Conservation (phyloP, 2,113 vertebrate species). For the Sinocyclocheilus maitianheensis region DNA sequence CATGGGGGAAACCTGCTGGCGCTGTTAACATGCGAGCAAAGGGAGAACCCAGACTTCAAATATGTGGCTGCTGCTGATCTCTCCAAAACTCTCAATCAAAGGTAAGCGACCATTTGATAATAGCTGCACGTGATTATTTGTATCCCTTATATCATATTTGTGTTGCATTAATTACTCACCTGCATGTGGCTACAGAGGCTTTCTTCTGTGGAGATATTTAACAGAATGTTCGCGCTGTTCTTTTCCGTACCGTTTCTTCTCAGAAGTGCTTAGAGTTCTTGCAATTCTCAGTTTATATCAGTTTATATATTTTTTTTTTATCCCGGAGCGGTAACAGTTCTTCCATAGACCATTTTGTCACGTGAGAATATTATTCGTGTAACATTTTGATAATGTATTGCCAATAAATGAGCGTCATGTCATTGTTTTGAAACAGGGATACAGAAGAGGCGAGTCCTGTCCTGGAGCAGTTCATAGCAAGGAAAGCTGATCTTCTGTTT, state of each 20-base stretch:
- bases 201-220: background rate
- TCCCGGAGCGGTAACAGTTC: too few relatives aligned
- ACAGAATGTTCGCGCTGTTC: background rate
- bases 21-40: conserved; percentile 86
- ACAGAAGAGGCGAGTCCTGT: conserved; percentile 73
- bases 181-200: background rate
- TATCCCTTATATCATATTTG: background rate
- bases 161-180: background rate
- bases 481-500: conserved; percentile 94
- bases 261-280: too few relatives aligned
- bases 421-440: conserved; percentile 69
- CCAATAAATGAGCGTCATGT: too few relatives aligned
- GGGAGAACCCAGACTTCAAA: conserved; percentile 90
- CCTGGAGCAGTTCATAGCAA: conserved; percentile 92
- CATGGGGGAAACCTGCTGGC: conserved; percentile 84
- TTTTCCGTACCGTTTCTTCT: background rate
- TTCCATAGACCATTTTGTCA: too few relatives aligned
- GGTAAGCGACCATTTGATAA: conserved; percentile 56
- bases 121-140: background rate
- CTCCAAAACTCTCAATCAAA: conserved; percentile 65
- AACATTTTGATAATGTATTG: too few relatives aligned
- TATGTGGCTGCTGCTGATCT: conserved; percentile 78
- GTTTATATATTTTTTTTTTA: too few relatives aligned
- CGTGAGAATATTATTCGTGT: too few relatives aligned
- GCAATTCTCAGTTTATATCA: too few relatives aligned